Conservation (phyloP, 1,140 invertebrate genomes). For the Antheraea pernyi region DNA sequence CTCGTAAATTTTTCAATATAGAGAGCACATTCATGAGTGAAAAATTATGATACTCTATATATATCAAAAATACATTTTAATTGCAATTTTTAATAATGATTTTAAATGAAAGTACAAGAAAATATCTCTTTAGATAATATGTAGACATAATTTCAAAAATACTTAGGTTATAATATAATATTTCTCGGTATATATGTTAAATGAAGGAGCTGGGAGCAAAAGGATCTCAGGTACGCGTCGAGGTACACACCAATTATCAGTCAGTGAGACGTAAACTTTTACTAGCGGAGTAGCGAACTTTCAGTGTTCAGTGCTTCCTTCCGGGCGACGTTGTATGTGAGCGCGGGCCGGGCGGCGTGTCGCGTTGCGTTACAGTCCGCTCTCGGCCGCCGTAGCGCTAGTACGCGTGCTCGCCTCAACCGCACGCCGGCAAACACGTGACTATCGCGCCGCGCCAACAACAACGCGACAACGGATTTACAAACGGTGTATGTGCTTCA, state of each 20-base stretch:
- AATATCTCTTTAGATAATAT: too few species aligned
- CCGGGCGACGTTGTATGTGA: constrained; percentile 62
- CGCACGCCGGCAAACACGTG: constrained; percentile 34
- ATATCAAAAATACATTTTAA: too few species aligned
- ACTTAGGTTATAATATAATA: too few species aligned
- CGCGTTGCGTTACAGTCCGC: constrained; percentile 42
- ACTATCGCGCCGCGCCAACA: constrained; percentile 20
- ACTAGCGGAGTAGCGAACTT: constrained; percentile 49
- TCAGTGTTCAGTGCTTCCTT: constrained; percentile 68
- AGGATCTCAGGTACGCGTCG: neutral
- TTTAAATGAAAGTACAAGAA: too few species aligned
- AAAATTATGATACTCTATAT: too few species aligned
- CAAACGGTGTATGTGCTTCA: constrained; percentile 61
- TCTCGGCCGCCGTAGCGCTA: constrained; percentile 54
- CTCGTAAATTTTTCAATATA: too few species aligned
- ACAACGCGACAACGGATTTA: constrained; percentile 44
- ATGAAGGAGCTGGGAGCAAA: too few species aligned
- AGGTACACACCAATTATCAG: constrained; percentile 9
- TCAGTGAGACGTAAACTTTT: constrained; percentile 54
- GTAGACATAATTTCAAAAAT: too few species aligned
- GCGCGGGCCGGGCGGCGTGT: constrained; percentile 43
- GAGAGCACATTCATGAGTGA: too few species aligned
- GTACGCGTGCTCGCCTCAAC: constrained; percentile 28
- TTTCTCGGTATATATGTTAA: too few species aligned
- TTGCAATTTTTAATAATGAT: too few species aligned